Evolutionary conservation across 2,113 vertebrate genomes (phyloP).

Genomic region (Macroglossus sobrinus): DNA sequence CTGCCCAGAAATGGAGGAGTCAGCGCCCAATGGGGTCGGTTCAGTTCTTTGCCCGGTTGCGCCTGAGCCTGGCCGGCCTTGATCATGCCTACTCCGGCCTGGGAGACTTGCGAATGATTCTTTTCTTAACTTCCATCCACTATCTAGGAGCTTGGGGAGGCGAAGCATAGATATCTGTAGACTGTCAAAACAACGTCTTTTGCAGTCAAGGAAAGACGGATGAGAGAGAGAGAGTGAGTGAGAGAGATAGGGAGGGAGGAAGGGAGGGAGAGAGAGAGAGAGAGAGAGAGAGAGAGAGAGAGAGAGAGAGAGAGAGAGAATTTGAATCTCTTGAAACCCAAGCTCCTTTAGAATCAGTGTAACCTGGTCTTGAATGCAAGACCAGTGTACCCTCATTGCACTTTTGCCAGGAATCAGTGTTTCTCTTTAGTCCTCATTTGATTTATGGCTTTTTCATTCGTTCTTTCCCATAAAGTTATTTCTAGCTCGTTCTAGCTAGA

Average conservation of each 20-base stretch:
- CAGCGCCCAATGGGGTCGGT: neutral
- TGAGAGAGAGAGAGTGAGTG: no score
- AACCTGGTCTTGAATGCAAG: slow-evolving; percentile 24
- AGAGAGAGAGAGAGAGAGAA: neutral
- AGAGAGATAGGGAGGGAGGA: no score
- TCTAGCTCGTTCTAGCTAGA: slow-evolving; percentile 1
- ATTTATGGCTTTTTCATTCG: slow-evolving; percentile 56
- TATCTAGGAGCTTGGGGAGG: neutral
- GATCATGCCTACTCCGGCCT: neutral
- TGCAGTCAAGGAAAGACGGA: neutral
- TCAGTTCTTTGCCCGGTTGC: neutral
- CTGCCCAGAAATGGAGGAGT: neutral
- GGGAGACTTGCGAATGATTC: neutral
- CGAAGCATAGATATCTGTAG: neutral
- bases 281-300: no score
- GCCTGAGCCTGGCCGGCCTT: neutral
- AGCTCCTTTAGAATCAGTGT: neutral
- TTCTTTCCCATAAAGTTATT: slow-evolving; percentile 68
- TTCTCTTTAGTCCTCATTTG: slow-evolving; percentile 29
- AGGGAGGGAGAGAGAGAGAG: no score
- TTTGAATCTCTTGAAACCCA: neutral
- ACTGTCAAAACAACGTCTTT: neutral
- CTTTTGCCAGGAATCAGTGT: slow-evolving; percentile 20
- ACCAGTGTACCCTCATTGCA: neutral
- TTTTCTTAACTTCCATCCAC: slow-evolving; percentile 28